Evolutionary conservation across 2,113 vertebrate species (phyloP), one percentile per base, ranked within the genome.

Genomic region (Leptodactylus fuscus): DNA sequence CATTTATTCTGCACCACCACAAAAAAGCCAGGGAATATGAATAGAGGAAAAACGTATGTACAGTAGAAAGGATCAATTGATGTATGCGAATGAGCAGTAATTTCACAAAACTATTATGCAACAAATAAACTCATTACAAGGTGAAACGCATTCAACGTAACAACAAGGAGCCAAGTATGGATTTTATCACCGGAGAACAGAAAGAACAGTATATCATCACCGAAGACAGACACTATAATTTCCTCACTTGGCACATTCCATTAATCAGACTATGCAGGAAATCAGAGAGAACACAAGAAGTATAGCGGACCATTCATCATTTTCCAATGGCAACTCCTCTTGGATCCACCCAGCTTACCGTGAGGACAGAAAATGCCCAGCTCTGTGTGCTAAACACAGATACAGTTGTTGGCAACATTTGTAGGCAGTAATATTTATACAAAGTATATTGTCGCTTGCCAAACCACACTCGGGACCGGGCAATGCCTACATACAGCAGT

Each of bases 261-360:
- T 83, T 83, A 83, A 83, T 83, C 81, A 83, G 81, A 12, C 32
- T 73, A 82, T 55, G 69, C 67, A 41, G 81, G 49, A 55, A 73
- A 82, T 44, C 49, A 55, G 65, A 36, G 67, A 36, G 13, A 73
- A 58, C 34, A 73, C 49, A 38, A 41, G 29, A 55, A 55, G 22
- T 58, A 29, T 55, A 38, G 48, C 27, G 7, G 2, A 22, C 32
- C 67, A 83, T 74, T 41, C 34, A 83, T 83, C 81, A 83, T 55
- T 29, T 22, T 46, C 38, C 27, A 48, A 29, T 49, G 62, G 60
- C 36, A 69, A 32, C 15, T 67, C 16, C 13, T 34, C 18, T 41
- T 82, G 34, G 48, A 55, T 83, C 34, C 34, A 34, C 29, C 81
- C 81, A 27, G 24, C 18, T 62, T 27, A 38, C 53, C 5, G n/a